Evolutionary conservation across 2,797 vertebrate genomes (phyloP).

Genomic region (Mus spretus): DNA sequence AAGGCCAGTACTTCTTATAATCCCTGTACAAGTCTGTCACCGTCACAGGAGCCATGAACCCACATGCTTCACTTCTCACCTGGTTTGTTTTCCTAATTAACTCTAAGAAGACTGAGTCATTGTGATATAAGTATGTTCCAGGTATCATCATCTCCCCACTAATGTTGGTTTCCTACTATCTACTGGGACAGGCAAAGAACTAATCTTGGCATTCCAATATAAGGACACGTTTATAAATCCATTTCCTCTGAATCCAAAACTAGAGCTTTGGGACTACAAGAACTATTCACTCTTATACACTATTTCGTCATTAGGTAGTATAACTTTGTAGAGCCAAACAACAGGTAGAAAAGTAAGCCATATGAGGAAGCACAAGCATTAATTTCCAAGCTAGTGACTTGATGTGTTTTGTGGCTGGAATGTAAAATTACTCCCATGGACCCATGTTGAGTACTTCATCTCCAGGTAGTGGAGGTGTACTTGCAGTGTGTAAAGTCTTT

Average conservation of each 20-base stretch:
- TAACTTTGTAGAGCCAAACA: background rate
- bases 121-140: background rate
- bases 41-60: background rate
- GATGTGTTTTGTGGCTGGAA: background rate
- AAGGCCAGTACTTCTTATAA: background rate
- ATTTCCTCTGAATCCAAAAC: background rate
- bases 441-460: background rate
- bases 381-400: background rate
- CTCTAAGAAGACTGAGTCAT: background rate
- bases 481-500: background rate
- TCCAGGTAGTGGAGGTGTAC: background rate
- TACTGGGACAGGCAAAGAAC: background rate
- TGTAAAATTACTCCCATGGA: too few relatives aligned
- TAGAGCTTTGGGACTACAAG: background rate
- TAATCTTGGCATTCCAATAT: background rate
- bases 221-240: background rate
- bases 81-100: constrained; percentile 25
- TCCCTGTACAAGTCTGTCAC: background rate
- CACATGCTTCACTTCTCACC: background rate
- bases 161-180: accelerated
- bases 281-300: background rate
- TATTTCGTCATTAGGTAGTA: background rate
- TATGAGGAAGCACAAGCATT: background rate
- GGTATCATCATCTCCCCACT: background rate
- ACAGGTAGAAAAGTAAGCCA: background rate